Base-by-base conservation (phyloP, 2,113 vertebrate genomes). In the Balaenoptera acutorostrata region DNA sequence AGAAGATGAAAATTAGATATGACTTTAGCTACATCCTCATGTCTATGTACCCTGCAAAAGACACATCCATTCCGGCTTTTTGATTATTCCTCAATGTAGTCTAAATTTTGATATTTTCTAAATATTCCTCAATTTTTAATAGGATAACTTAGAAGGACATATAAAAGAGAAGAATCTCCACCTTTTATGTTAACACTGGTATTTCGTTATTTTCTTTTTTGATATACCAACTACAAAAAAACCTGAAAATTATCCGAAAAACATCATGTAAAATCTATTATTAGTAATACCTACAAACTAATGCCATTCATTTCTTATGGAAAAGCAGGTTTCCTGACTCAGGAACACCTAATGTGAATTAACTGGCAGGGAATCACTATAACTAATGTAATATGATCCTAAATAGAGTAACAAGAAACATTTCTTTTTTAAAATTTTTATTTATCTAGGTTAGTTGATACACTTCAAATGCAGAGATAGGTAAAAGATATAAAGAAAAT, bases 401-500 rank as follows among this genome's bases (percentile, higher is more conserved):
- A 68, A 98, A 95, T 39, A 97, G 46, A 98, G 93, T 96, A 98
- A 98, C 95, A 97, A 97, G 71, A 98, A 98, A 98, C 96, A 27
- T 66, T 97, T 98, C 31, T 95, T 97, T 97, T 97, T 97, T 82
- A 83, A 97, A 80, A 12, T 82, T 97, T 98, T 98, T 98, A 98
- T 99, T 99, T 98, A 97, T 98, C 97, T 98, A 98, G 93, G 64
- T 98, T 98, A 98, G 90, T 97, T 98, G 96, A 98, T 99, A 99
- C 98, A 99, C 92, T 98, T 98, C 90, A 96, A 98, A 97, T 98
- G 63, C 97, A 98, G 96, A 98, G 59, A 98, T 96, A 96, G 77
- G 88, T 84, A 98, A 98, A 98, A 95, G 80, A 97, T 97, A 98
- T 97, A 98, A 94, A 97, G 87, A 97, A 98, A 98, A 97, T 98